These are phyloP conservation scores for Boleophthalmus pectinirostris DNA, from an alignment of 2,113 vertebrate species.

Conservation along the genomic window DNA sequence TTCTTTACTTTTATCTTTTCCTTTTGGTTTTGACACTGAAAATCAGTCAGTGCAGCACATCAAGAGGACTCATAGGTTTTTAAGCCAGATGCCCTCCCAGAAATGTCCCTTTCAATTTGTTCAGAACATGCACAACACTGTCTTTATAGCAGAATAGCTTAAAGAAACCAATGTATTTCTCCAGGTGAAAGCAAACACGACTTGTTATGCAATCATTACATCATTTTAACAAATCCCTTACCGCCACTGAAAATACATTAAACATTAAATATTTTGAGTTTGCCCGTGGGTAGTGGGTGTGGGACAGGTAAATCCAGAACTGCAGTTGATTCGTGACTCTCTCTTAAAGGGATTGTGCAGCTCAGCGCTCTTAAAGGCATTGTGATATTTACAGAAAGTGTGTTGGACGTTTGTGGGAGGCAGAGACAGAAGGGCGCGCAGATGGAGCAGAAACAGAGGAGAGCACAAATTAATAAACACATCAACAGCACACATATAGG, in stretches of 20 bases:
- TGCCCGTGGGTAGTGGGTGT: neutral
- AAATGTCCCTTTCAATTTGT: neutral
- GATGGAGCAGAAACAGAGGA: slow-evolving; percentile 54
- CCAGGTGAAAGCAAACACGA: neutral
- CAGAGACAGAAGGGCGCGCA: slow-evolving; percentile 54
- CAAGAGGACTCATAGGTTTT: no score
- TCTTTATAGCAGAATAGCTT: neutral
- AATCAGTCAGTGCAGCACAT: neutral
- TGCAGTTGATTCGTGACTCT: slow-evolving; percentile 49
- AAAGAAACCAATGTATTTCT: neutral
- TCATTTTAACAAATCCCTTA: neutral
- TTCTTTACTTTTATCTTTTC: neutral
- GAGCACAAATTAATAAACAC: slow-evolving; percentile 48
- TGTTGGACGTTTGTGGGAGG: slow-evolving; percentile 65
- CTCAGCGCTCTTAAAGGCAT: slow-evolving; percentile 16
- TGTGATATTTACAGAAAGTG: slow-evolving; percentile 50
- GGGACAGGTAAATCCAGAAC: slow-evolving; percentile 30
- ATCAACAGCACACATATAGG: slow-evolving; percentile 33
- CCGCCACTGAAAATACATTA: neutral
- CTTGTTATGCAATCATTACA: neutral
- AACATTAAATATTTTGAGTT: neutral
- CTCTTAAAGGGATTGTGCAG: slow-evolving; percentile 28
- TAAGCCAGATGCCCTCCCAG: neutral
- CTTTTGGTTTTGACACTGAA: neutral
- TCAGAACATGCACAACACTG: neutral